phyloP scores from a whole-genome alignment of 2,113 vertebrate species.

The Malurus cyaneus region DNA sequence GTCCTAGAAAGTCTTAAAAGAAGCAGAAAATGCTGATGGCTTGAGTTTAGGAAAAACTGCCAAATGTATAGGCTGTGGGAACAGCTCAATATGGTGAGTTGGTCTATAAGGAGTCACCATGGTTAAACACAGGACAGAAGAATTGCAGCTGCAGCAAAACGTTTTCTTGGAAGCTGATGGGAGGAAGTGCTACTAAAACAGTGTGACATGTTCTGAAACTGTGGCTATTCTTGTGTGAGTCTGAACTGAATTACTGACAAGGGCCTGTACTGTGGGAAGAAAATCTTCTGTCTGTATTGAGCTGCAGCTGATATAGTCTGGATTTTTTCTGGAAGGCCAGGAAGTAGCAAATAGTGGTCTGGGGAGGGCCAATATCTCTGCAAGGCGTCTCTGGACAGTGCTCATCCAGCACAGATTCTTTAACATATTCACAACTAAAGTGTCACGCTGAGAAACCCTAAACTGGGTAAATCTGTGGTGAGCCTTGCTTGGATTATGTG shows the following conservation, averaged over 20 bases:
- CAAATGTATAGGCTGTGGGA: background rate
- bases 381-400: background rate
- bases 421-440: background rate
- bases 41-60: background rate
- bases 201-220: slow-evolving; percentile 6
- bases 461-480: background rate
- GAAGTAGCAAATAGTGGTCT: background rate
- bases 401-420: background rate
- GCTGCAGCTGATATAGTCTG: background rate
- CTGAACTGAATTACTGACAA: background rate
- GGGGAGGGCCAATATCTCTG: background rate
- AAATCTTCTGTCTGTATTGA: background rate
- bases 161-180: slow-evolving; percentile 26
- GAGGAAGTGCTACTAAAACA: slow-evolving; percentile 26
- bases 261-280: background rate
- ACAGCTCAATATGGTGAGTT: background rate
- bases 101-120: background rate
- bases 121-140: background rate
- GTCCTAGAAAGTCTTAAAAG: background rate
- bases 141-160: slow-evolving; percentile 3
- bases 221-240: background rate
- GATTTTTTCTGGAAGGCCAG: background rate
- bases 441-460: background rate
- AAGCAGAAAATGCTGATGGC: background rate
- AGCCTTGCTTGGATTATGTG: background rate